A percentile compares a stretch with the other conserved stretches of the same genome.
Conservation (phyloP, 2,113 vertebrate species). For the Lampris megalopsis region DNA sequence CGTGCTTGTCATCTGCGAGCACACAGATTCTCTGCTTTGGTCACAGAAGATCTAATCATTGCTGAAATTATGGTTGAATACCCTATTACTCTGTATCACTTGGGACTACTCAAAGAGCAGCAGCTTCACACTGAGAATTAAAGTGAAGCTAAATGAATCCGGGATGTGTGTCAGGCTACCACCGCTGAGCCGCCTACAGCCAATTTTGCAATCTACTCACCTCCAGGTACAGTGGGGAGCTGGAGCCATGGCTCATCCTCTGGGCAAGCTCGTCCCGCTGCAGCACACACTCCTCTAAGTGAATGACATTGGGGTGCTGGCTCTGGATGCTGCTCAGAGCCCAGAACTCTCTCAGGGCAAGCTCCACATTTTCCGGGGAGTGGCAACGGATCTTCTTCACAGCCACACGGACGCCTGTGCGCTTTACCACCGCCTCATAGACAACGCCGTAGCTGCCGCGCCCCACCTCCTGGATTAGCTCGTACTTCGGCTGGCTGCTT, state of each 20-base stretch:
- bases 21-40: too few species aligned
- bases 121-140: too few species aligned
- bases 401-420: conserved; percentile 90
- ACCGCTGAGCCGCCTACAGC: too few species aligned
- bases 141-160: too few species aligned
- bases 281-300: conserved; percentile 96
- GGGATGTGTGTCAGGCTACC: neutral
- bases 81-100: too few species aligned
- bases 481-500: conserved; percentile 99
- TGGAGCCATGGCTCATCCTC: conserved; percentile 95
- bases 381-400: conserved; percentile 99
- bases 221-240: conserved; percentile 94
- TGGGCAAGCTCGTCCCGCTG: conserved; percentile 96
- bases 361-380: conserved; percentile 96
- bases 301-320: conserved; percentile 97
- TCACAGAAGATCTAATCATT: too few species aligned
- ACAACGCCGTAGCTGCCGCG: conserved; percentile 98
- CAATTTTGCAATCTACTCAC: conserved; percentile 67
- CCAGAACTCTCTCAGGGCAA: conserved; percentile 97
- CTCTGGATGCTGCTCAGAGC: conserved; percentile 99
- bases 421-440: conserved; percentile 95
- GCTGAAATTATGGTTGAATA: too few species aligned
- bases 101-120: too few species aligned
- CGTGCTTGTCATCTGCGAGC: too few species aligned
- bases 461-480: conserved; percentile 98